phyloP scores from a whole-genome alignment of 2,113 vertebrate genomes.

The Pygoscelis adeliae region DNA sequence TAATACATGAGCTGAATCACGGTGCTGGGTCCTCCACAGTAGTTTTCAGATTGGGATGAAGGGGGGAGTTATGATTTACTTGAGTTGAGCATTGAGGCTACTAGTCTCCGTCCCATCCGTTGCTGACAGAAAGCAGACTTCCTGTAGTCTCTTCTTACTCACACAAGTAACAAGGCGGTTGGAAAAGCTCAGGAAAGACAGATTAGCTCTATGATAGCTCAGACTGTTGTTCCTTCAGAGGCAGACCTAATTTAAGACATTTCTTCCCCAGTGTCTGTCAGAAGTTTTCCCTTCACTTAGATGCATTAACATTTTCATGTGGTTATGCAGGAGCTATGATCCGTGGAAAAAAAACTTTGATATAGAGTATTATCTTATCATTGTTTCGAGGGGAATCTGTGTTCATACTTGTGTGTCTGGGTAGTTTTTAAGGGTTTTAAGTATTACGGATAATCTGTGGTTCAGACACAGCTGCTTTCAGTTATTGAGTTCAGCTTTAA shows the following conservation, averaged over 20 bases:
- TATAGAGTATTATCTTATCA: neutral
- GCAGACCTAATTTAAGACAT: neutral
- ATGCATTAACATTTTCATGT: neutral
- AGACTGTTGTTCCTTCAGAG: neutral
- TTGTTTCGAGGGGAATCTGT: neutral
- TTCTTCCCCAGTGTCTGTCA: neutral
- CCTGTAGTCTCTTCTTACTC: neutral
- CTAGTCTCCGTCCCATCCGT: neutral
- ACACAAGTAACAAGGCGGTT: fast-evolving
- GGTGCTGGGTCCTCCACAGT: neutral
- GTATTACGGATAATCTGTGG: neutral
- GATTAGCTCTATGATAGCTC: neutral
- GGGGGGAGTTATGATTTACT: fast-evolving
- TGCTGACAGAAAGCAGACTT: neutral
- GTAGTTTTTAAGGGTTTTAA: conserved; percentile 34
- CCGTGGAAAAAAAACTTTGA: neutral
- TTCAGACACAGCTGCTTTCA: conserved; percentile 21
- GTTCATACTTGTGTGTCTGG: neutral
- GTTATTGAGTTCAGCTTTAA: neutral
- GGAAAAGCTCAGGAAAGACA: neutral
- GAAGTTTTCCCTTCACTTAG: neutral
- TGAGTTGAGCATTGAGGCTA: neutral
- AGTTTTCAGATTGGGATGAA: neutral
- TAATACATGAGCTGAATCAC: neutral
- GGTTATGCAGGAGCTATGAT: neutral